Base-by-base conservation (phyloP, 2,888 invertebrate species). In the Lobophora halterata region DNA sequence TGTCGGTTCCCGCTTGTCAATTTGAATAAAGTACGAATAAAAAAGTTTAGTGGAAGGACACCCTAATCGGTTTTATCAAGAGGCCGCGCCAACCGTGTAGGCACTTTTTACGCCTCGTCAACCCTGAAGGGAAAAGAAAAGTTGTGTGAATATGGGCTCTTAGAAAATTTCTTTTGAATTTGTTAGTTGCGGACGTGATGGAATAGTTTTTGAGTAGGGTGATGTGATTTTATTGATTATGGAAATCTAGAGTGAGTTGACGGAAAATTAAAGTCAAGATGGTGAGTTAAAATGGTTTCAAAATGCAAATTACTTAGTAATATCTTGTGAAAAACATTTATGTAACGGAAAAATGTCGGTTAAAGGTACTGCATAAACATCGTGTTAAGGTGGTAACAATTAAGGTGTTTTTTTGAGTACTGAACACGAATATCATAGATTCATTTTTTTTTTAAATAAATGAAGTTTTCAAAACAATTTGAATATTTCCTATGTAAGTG, bases 21-120 rank as follows among this genome's bases (percentile, higher is more conserved):
- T 77, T 78, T 76, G 69, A 78, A 79, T 79, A 79, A 79, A 73
- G 65, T 65, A 59, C 61, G 61, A 72, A 69, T 74, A 74, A 76
- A 75, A 67, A 77, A 70, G 65, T 71, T 63, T 69, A 67, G 66
- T 67, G 62, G 69, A 67, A 66, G 71, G 67, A 61, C 60, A 59
- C 59, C 71, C 65, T 74, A 72, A 72, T 71, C 71, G 66, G 59
- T 59, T 71, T 69, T 75, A 76, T 76, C 75, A 64, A 58, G 57
- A 59, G 43, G 55, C 56, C 55, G 59, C 53, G 55, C 61, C 58
- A 65, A 65, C 61, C 65, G 59, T 62, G 61, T 66, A 62, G 64
- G 65, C 65, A 63, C 52, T 65, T 69, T 73, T 69, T 67, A 68
- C 66, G 69, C 63, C 53, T 59, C 68, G 55, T 56, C 44, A 52